Evolutionary conservation across 92 coral and sea anemone species (phyloP).

Genomic region (Palythoa grandis): DNA sequence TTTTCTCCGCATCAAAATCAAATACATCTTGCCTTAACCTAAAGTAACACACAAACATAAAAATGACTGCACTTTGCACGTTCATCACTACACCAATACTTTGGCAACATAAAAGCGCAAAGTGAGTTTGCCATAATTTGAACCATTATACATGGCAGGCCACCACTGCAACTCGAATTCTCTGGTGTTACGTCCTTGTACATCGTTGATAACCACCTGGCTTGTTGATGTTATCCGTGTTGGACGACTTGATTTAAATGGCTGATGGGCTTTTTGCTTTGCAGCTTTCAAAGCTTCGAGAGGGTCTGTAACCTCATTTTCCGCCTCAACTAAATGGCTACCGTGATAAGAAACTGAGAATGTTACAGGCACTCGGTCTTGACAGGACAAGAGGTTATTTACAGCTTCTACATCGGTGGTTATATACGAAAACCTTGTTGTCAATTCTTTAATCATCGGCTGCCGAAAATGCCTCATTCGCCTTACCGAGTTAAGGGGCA

Average conservation of each 20-base stretch:
- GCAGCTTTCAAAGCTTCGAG: neutral
- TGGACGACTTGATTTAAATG: neutral
- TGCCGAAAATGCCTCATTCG: neutral
- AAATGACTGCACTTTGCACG: neutral
- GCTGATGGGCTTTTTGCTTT: neutral
- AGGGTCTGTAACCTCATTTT: neutral
- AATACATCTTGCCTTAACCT: neutral
- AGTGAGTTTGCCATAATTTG: constrained; percentile 16
- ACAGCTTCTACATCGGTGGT: neutral
- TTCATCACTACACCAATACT: neutral
- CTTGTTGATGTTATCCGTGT: neutral
- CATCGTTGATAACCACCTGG: neutral
- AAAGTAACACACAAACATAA: neutral
- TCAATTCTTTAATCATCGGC: neutral
- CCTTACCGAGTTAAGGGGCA: neutral
- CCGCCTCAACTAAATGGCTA: constrained; percentile 10
- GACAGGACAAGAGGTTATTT: neutral
- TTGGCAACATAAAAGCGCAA: constrained; percentile 1
- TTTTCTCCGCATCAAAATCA: neutral
- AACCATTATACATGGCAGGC: constrained; percentile 7
- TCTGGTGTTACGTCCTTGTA: constrained; percentile 1
- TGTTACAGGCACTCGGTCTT: constrained; percentile 2
- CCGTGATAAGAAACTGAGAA: constrained; percentile 5
- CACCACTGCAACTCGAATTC: constrained; percentile 6
- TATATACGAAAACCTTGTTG: neutral